phyloP scores from a whole-genome alignment of 1,140 invertebrate genomes.

The Pseudomyrmex cubaensis region DNA sequence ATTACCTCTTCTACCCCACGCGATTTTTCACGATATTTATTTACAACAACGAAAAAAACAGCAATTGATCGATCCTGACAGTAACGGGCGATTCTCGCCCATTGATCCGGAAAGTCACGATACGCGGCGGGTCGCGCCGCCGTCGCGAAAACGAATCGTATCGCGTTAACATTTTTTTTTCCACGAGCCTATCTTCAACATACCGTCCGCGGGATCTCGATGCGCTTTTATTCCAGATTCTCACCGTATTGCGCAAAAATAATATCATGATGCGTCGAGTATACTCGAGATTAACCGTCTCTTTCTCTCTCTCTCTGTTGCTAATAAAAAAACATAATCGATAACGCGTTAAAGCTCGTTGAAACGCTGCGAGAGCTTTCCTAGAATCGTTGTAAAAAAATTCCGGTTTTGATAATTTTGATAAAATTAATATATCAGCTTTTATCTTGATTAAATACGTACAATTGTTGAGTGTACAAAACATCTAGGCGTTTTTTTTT shows the following conservation, averaged over 20 bases:
- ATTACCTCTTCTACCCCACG: constrained; percentile 55
- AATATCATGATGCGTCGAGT: constrained; percentile 28
- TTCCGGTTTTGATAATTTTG: background rate
- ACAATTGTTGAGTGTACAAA: background rate
- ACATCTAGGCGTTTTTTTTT: no score
- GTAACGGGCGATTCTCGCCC: constrained; percentile 65
- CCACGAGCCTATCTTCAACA: constrained; percentile 28
- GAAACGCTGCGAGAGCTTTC: background rate
- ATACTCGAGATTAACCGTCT: constrained; percentile 11
- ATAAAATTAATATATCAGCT: background rate
- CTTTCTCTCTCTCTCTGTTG: no score
- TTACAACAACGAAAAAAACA: constrained; percentile 60
- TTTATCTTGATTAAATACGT: background rate
- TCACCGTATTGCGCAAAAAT: constrained; percentile 41
- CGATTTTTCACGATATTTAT: constrained; percentile 65
- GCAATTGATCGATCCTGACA: constrained; percentile 59
- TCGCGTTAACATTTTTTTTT: constrained; percentile 63
- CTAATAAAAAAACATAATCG: constrained; percentile 14
- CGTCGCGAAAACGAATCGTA: constrained; percentile 69
- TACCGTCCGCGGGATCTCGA: constrained; percentile 41
- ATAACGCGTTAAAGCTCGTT: constrained; percentile 4
- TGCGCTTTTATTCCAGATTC: constrained; percentile 43
- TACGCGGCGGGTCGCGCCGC: constrained; percentile 54
- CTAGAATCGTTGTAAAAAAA: background rate
- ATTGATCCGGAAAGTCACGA: constrained; percentile 74